Evolutionary conservation across 2,797 vertebrate genomes (phyloP).

Genomic region (Tachyglossus aculeatus): DNA sequence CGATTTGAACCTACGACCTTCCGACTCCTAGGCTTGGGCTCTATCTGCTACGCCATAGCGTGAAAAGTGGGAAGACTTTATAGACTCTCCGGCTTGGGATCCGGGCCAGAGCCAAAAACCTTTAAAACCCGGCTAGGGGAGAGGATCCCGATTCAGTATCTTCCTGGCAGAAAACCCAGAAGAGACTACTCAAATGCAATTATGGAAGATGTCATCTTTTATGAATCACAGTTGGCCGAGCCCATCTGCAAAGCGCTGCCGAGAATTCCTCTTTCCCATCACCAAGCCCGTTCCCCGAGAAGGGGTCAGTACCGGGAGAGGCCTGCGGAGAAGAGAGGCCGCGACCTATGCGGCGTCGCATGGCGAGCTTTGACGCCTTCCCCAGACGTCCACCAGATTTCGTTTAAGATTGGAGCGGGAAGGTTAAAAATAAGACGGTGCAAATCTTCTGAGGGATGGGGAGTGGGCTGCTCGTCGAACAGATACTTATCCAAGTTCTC

Average conservation of each 20-base stretch:
- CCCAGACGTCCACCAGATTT: constrained; percentile 13
- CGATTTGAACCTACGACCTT: too few relatives aligned
- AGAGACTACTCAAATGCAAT: constrained; percentile 59
- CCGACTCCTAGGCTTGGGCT: too few relatives aligned
- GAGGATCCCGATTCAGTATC: constrained; percentile 61
- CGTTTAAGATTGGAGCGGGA: constrained; percentile 15
- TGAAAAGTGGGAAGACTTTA: constrained; percentile 50
- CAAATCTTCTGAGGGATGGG: neutral
- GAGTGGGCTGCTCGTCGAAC: neutral
- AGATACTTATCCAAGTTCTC: neutral
- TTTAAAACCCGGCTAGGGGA: constrained; percentile 44
- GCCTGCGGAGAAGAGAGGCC: constrained; percentile 25
- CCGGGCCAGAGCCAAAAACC: constrained; percentile 39
- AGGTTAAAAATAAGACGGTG: neutral
- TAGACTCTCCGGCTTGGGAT: constrained; percentile 56
- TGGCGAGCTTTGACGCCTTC: constrained; percentile 36
- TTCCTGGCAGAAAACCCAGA: constrained; percentile 59
- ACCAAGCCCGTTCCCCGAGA: neutral
- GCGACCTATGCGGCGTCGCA: constrained; percentile 12
- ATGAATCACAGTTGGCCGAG: constrained; percentile 55
- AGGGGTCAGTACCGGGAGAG: constrained; percentile 9
- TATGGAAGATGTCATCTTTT: constrained; percentile 55
- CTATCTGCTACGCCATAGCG: too few relatives aligned
- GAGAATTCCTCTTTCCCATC: neutral
- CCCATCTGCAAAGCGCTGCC: constrained; percentile 53